Evolutionary conservation across 2,797 vertebrate genomes (phyloP).

Genomic region (Melopsittacus undulatus): DNA sequence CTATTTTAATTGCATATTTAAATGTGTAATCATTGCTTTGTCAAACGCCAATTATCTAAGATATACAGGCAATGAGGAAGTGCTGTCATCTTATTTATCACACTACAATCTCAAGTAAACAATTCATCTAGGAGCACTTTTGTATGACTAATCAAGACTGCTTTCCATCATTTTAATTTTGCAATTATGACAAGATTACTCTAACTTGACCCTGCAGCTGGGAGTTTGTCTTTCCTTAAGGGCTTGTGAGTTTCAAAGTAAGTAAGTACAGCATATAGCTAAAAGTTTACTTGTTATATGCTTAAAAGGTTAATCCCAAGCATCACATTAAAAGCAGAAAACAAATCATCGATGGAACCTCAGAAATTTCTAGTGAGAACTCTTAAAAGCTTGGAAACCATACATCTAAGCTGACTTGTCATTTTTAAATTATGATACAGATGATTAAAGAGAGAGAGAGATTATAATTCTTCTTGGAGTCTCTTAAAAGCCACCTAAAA

Average conservation of each 20-base stretch:
- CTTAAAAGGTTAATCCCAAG: conserved; percentile 10
- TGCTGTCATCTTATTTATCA: background rate
- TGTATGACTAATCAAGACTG: conserved; percentile 15
- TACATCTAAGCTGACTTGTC: background rate
- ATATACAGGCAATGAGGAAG: background rate
- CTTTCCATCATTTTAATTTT: conserved; percentile 34
- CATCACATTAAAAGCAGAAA: background rate
- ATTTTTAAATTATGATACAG: background rate
- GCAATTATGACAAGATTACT: conserved; percentile 29
- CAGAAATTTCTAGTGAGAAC: background rate
- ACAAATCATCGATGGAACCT: background rate
- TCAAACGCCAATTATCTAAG: background rate
- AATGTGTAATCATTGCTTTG: background rate
- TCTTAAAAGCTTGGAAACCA: background rate
- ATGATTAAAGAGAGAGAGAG: background rate
- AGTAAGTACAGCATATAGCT: background rate
- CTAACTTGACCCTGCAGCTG: conserved; percentile 28
- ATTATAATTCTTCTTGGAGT: background rate
- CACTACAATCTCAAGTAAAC: conserved; percentile 5
- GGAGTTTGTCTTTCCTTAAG: background rate
- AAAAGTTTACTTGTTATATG: background rate
- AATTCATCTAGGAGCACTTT: conserved; percentile 18
- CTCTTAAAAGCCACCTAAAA: background rate
- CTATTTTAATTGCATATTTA: background rate
- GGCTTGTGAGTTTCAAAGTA: background rate